Base-by-base conservation (phyloP, 1,140 invertebrate genomes). In the Pectinophora gossypiella region DNA sequence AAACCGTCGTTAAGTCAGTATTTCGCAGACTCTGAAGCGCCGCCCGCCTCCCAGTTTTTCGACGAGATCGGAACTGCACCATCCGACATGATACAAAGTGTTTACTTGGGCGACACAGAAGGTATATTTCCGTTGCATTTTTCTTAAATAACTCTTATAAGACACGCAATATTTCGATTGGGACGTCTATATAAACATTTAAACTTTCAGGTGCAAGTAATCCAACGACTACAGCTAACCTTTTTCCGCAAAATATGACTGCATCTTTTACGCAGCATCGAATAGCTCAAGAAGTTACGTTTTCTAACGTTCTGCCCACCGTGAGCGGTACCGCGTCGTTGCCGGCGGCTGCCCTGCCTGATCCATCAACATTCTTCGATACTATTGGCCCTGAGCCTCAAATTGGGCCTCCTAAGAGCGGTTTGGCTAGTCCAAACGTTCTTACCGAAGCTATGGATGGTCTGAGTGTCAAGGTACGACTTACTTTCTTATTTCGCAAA, bases 291-390 rank as follows among this genome's bases (percentile, higher is more conserved):
- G 77, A 85, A 13, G 56, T 77, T 7, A 64, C 62, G 6, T 76
- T 84, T 55, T 63, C 69, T 0, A 77, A 75, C 52, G 68, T 80
- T 40, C 46, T 87, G n/a, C 74, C 78, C 0, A 86, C 84, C 51
- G 76, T 86, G 1, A 84, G 74, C 61, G 75, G 74, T 20, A 63
- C 70, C 32, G 54, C 75, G 1, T 54, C 80, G 0, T 49, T 86
- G 12, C 77, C 79, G 16, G 76, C 81, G 0, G 53, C 76, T 0
- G 77, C 68, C 52, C 48, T 88, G 19, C 87, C 87, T 2, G 85
- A 88, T 63, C 87, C 87, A 0, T 85, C 85, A 0, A 88, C 84
- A 6, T 88, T 88, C 62, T 88, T 88, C 48, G 85, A 89, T 46
- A 87, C 76, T 21, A 87, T 89, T 22, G 85, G 82, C 0, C 78